Base-by-base conservation (phyloP, 2,888 invertebrate genomes). In the Deilephila elpenor region DNA sequence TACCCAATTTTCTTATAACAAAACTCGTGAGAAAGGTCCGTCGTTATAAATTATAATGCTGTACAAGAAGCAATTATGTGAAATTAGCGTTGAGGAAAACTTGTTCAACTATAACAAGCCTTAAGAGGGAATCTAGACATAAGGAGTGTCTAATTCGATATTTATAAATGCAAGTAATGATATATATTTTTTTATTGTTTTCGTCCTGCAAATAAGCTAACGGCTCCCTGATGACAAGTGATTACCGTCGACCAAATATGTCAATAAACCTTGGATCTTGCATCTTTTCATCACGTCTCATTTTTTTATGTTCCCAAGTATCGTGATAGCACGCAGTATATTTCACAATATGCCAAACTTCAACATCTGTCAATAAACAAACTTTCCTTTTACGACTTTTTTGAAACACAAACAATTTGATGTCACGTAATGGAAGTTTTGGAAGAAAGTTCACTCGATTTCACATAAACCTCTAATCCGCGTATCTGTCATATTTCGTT, bases 121-220 rank as follows among this genome's bases (percentile, higher is more conserved):
- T 75, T 82, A 84, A 84, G 82, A 84, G 82, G 78, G 73, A 76
- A 74, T 70, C 64, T 72, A 61, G 76, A 71, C 75, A 74, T 75
- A 6, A 17, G 14, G 56, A 56, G 1, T 6, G 0, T 3, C n/a
- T 56, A 2, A n/a, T 56, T 56, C 71, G 74, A 71, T 73, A 71
- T 75, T 77, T 78, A 78, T 78, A 77, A 78, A 79, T 79, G 76
- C 73, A 78, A 80, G 76, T 82, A 78, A 70, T 75, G 78, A 81
- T 25, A 25, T 25, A 25, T 25, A 25, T 83, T 11, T 44, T 11
- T 44, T 44, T 44, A 44, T 44, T 44, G 44, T 3, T 44, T 44
- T 14, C 44, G 14, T 11, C 44, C 11, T 14, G 1, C 11, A 11
- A 32, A 32, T 3, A 0, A 1, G 3, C 32, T 32, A 32, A 14